Conservation (phyloP, 2,113 vertebrate species). For the Colaptes auratus region DNA sequence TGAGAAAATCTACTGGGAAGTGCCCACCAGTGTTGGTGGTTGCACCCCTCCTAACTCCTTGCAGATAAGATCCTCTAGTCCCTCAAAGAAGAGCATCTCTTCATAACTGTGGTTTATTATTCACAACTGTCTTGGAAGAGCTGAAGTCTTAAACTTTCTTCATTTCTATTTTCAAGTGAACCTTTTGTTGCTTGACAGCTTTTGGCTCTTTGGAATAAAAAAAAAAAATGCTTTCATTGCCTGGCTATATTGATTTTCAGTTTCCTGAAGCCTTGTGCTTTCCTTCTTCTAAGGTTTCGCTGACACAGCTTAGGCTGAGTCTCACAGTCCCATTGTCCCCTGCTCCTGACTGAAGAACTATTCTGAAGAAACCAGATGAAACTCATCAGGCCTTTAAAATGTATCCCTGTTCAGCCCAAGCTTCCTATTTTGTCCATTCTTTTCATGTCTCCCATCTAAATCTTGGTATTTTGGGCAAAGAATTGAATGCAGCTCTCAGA, state of each 20-base stretch:
- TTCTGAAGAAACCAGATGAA: not conserved
- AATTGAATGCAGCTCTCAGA: not conserved
- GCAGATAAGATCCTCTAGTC: not conserved
- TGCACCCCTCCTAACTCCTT: not conserved
- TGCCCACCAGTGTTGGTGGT: not conserved
- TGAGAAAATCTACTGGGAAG: not conserved
- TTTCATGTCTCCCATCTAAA: not conserved
- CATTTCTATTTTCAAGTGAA: not conserved
- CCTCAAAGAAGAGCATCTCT: not conserved
- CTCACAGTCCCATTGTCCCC: not conserved
- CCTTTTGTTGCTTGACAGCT: not conserved
- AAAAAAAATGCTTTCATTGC: constrained; percentile 35
- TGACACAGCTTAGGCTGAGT: not conserved
- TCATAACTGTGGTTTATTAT: not conserved
- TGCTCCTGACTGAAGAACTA: not conserved
- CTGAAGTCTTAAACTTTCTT: not conserved
- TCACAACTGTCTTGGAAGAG: not conserved
- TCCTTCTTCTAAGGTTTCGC: not conserved
- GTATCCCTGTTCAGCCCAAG: not conserved
- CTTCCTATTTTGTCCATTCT: not conserved
- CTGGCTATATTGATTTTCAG: not conserved
- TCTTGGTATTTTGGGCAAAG: not conserved
- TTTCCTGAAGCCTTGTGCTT: constrained; percentile 19
- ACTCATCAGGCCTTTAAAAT: not conserved
- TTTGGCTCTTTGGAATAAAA: constrained; percentile 39